A percentile compares a stretch with the other conserved stretches of the same genome.
Conservation (phyloP, 2,888 invertebrate genomes). For the Balanococcus diminutus region DNA sequence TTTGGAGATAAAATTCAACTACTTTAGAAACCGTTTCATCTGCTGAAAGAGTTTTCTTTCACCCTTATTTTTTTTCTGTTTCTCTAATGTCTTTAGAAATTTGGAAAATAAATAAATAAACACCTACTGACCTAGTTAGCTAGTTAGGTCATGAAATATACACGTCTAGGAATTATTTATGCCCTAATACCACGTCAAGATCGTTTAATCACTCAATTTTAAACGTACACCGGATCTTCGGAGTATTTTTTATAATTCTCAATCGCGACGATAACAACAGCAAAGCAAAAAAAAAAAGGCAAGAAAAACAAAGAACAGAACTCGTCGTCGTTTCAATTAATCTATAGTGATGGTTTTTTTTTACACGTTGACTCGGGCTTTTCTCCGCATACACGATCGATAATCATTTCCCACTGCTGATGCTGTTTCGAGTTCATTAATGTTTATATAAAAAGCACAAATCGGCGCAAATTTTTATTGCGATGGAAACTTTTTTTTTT, state of each 20-base stretch:
- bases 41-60: too few species aligned
- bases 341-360: neutral
- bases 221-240: neutral
- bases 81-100: too few species aligned
- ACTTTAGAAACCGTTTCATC: too few species aligned
- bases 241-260: neutral
- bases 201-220: neutral
- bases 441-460: neutral
- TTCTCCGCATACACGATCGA: neutral
- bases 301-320: neutral
- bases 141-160: too few species aligned
- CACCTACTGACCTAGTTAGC: too few species aligned
- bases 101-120: neutral
- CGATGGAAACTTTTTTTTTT: neutral
- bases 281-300: neutral
- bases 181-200: neutral
- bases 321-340: constrained; percentile 24
- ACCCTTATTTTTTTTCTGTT: too few species aligned
- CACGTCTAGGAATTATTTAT: neutral
- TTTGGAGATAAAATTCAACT: too few species aligned
- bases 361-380: neutral
- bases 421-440: neutral
- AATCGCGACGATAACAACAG: too few species aligned
- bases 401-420: neutral
- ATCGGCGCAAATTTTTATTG: neutral